These are phyloP conservation scores for Mesorhabditis spiculigera DNA, from an alignment of 2,888 invertebrate species.

Conservation along the genomic window DNA sequence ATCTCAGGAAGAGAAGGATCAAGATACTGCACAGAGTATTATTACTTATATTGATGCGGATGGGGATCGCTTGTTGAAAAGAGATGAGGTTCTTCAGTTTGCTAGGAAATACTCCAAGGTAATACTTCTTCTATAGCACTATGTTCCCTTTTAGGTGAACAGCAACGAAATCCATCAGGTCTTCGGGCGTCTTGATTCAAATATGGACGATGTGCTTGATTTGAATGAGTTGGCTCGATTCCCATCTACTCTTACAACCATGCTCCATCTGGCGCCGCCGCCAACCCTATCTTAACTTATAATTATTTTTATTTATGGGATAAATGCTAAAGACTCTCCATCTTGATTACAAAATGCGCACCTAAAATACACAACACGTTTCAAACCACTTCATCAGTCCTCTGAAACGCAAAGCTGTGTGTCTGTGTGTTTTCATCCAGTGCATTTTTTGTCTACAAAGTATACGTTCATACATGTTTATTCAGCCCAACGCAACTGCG, in stretches of 20 bases:
- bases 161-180: background rate
- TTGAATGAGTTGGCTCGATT: background rate
- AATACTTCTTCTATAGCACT: background rate
- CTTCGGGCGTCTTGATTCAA: background rate
- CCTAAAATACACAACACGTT: too few species aligned
- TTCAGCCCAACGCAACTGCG: too few species aligned
- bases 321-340: background rate
- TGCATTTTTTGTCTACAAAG: too few species aligned
- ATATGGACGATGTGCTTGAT: background rate
- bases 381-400: too few species aligned
- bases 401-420: too few species aligned
- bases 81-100: background rate
- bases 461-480: too few species aligned
- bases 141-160: background rate
- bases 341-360: too few species aligned
- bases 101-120: background rate
- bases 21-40: background rate
- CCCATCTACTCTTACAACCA: background rate
- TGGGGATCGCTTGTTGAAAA: background rate
- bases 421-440: too few species aligned
- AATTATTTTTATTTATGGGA: background rate
- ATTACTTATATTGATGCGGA: background rate
- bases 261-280: background rate
- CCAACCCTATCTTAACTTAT: background rate
- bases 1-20: background rate